Base-by-base conservation (phyloP, 2,888 invertebrate genomes). In the Nycteola revayana region DNA sequence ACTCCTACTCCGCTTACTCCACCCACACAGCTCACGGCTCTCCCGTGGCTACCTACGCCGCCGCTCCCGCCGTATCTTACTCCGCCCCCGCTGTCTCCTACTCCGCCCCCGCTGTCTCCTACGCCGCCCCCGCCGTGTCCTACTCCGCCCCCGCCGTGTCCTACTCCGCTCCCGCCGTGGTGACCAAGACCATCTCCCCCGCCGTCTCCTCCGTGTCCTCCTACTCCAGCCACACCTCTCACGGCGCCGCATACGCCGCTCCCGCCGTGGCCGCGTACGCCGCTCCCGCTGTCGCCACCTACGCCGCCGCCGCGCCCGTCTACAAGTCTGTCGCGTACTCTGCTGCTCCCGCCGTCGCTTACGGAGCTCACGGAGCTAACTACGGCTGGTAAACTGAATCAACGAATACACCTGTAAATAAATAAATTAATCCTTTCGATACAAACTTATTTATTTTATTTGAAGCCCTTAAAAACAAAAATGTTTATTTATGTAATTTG, bases 351-450 rank as follows among this genome's bases (percentile, higher is more conserved):
- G 59, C 28, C 1, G 9, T 22, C 7, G 27, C 41, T 18, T 93
- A 92, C 87, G 89, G 89, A 60, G 93, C 91, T 42, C 89, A 91
- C 49, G 93, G 92, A 51, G 90, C 91, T 49, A 90, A 91, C 65
- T 93, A 93, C 71, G 91, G 86, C 54, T 93, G 91, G 90, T 93
- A 90, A 90, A 75, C 75, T 70, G 71, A 68, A 73, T 70, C 66
- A 42, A 44, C 11, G 5, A 47, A 37, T 52, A 33, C 48, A 47
- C 42, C 50, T 76, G 68, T 75, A 70, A 68, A 75, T 77, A 78
- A 53, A 67, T 47, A 36, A 66, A 62, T n/a, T n/a, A n/a, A n/a
- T n/a, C n/a, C n/a, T n/a, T n/a, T n/a, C n/a, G n/a, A n/a, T n/a
- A n/a, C n/a, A n/a, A n/a, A n/a, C n/a, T n/a, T n/a, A n/a, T n/a